A percentile compares a stretch with the other conserved stretches of the same genome.
Evolutionary conservation across 2,113 vertebrate species (phyloP).

Genomic region (Trinectes maculatus): DNA sequence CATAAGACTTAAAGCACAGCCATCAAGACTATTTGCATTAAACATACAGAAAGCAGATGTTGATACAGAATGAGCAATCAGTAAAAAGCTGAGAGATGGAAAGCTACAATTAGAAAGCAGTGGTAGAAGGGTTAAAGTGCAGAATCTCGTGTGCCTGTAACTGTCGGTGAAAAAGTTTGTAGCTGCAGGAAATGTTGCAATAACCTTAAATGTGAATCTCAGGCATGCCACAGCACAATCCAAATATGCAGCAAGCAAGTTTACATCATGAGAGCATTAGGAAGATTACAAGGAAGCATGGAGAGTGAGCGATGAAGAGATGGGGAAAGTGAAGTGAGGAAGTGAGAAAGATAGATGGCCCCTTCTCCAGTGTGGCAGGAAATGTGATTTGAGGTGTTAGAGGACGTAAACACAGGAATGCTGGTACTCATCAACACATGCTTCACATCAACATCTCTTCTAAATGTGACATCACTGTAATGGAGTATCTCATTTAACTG

Average conservation of each 20-base stretch:
- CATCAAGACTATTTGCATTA: background rate
- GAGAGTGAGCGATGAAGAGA: slow-evolving; percentile 17
- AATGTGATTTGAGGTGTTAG: slow-evolving; percentile 49
- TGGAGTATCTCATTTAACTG: slow-evolving; percentile 19
- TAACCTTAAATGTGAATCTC: background rate
- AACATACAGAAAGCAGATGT: background rate
- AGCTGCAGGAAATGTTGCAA: slow-evolving; percentile 7
- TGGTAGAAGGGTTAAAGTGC: background rate
- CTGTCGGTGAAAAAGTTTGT: background rate
- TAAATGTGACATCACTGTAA: slow-evolving; percentile 28
- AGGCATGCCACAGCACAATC: slow-evolving; percentile 33
- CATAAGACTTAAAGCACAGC: slow-evolving; percentile 3
- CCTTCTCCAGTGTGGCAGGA: slow-evolving; percentile 36
- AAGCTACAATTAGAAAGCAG: background rate
- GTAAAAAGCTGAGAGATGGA: background rate
- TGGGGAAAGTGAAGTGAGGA: slow-evolving; percentile 2
- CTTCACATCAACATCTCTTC: background rate
- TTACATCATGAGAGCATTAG: background rate
- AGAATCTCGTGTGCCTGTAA: background rate
- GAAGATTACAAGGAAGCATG: slow-evolving; percentile 1
- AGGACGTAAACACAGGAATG: slow-evolving; percentile 80
- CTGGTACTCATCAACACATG: slow-evolving; percentile 41
- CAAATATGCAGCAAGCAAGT: slow-evolving; percentile 19
- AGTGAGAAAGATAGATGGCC: slow-evolving; percentile 50
- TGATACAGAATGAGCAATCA: slow-evolving; percentile 5